These are phyloP conservation scores for Ectemnius cavifrons DNA, from an alignment of 2,888 invertebrate genomes.

Conservation along the genomic window DNA sequence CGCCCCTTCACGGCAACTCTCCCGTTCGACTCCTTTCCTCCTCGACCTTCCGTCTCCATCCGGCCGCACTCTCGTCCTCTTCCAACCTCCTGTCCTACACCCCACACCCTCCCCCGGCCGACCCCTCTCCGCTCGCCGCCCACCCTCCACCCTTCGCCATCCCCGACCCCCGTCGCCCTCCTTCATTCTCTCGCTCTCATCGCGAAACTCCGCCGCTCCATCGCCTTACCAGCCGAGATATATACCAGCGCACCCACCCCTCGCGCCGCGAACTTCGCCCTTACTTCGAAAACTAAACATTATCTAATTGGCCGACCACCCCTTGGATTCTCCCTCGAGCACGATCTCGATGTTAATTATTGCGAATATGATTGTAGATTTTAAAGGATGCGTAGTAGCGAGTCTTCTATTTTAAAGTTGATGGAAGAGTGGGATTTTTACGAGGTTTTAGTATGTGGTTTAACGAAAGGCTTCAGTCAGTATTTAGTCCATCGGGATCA, in stretches of 20 bases:
- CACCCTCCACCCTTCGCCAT: too few relatives aligned
- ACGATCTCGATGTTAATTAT: too few relatives aligned
- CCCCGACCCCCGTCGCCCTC: constrained; percentile 48
- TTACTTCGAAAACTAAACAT: constrained; percentile 62
- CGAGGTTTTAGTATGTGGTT: too few relatives aligned
- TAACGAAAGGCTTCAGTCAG: too few relatives aligned
- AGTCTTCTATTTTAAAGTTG: too few relatives aligned
- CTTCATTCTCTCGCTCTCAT: constrained; percentile 64
- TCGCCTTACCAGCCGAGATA: constrained; percentile 62
- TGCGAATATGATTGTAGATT: too few relatives aligned
- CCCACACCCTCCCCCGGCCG: constrained; percentile 34
- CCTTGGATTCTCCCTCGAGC: neutral
- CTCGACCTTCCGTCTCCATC: constrained; percentile 51
- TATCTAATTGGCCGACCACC: constrained; percentile 40
- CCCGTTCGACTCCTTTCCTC: constrained; percentile 56
- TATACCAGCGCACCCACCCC: constrained; percentile 36
- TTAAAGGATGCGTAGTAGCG: too few relatives aligned
- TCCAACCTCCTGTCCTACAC: constrained; percentile 37
- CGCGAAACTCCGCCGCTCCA: constrained; percentile 63
- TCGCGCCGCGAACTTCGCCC: constrained; percentile 47
- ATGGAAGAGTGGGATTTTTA: too few relatives aligned
- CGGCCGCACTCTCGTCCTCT: constrained; percentile 38
- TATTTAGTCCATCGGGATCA: too few relatives aligned
- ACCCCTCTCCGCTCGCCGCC: neutral
- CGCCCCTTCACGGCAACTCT: constrained; percentile 35